phyloP scores from a whole-genome alignment of 2,113 vertebrate genomes.

The Willisornis vidua region DNA sequence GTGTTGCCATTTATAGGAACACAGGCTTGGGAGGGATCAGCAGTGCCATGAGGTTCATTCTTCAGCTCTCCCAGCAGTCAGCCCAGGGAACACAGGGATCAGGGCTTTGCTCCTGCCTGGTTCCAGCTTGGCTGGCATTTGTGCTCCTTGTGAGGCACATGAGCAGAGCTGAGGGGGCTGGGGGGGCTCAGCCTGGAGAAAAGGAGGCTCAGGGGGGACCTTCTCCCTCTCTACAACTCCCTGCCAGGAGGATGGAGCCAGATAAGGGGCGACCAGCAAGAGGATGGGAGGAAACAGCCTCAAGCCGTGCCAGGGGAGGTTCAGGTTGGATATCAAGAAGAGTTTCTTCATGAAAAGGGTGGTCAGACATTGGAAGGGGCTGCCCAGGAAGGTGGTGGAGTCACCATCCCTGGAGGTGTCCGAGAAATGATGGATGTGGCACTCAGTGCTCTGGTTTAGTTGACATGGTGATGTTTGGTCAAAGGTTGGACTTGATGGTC shows the following conservation, averaged over 20 bases:
- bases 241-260: background rate
- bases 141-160: background rate
- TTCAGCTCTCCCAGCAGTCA: background rate
- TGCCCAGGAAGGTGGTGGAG: background rate
- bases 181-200: background rate
- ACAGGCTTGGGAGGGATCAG: background rate
- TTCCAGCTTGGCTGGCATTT: background rate
- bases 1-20: background rate
- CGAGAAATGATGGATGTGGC: background rate
- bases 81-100: background rate
- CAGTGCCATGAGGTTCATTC: background rate
- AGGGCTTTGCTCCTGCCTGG: background rate
- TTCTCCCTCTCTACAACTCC: background rate
- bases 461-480: background rate
- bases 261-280: background rate
- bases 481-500: fast-evolving
- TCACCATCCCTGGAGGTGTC: background rate
- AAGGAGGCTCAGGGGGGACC: background rate
- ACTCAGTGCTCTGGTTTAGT: background rate
- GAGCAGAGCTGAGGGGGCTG: background rate
- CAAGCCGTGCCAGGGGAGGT: background rate
- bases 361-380: background rate
- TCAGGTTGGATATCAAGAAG: background rate
- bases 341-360: background rate
- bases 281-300: background rate